Evolutionary conservation across 2,797 vertebrate genomes (phyloP), one percentile per base, ranked within the genome.

Genomic region (Centroberyx gerrardi): DNA sequence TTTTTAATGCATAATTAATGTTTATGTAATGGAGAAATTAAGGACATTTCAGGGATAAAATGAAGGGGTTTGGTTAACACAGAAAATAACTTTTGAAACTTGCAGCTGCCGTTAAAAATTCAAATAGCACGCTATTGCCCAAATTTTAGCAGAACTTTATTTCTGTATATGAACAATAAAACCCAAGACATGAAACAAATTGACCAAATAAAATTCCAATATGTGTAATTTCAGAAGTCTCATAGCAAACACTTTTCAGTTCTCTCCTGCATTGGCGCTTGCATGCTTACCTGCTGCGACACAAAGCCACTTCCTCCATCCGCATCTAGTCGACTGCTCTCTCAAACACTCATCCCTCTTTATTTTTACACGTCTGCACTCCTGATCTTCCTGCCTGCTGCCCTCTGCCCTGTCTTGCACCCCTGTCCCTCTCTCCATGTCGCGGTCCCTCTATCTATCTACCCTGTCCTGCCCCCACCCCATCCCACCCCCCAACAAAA

Each of bases 361-460:
- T n/a, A 53, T 29, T 4, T 44, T n/a, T 73, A 33, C 22, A 63
- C 78, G 3, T 63, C 55, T 66, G 53, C 40, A n/a, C 40, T 59
- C 13, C 53, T 54, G 8, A 48, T 70, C 62, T 51, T 74, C 68
- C 75, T 66, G 38, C n/a, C 42, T 59, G 49, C 82, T 65, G 61
- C 38, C 64, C 62, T 68, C n/a, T 84, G 78, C 33, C 67, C 60
- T 80, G 58, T 81, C 82, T 38, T 42, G 12, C 27, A 46, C 62
- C 28, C 69, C 46, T 65, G 48, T 90, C 81, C 74, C 67, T 75
- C 67, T 58, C 42, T 75, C 70, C 49, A 61, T 70, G 75, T 64
- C 18, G 74, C 8, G 18, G 31, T 75, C 85, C 84, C 85, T 90
- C 90, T 93, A 74, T 94, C 90, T 93, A 87, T 83, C 85, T 80